Evolutionary conservation across 2,797 vertebrate genomes (phyloP), one percentile per base, ranked within the genome.

Genomic region (Oreonectes daqikongensis): DNA sequence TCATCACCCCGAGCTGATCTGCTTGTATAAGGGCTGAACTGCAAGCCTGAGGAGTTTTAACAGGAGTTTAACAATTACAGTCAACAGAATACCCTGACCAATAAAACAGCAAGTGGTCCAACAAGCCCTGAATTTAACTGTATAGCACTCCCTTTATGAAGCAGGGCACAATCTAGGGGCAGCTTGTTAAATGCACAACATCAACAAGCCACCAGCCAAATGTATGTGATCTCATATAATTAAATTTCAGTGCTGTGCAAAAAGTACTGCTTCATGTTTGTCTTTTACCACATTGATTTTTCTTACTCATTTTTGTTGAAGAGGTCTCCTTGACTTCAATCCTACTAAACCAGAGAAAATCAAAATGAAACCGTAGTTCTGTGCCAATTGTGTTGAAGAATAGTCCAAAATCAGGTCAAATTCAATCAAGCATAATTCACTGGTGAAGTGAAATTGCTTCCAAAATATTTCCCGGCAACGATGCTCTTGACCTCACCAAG

Each of bases 71-170:
- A 90, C 81, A 26, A 87, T 83, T 80, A 20, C n/a, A 53, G 82
- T 85, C 48, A 59, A 84, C 81, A 86, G 83, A 85, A 81, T 70
- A 40, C 66, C 70, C 77, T 17, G 75, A 71, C 82, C 82, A 84
- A 86, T 89, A 90, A 90, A 87, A 66, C 85, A 81, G 73, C 89
- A 91, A 83, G 87, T 91, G 90, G 73, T 81, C 77, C 80, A 78
- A 78, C 48, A 72, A 59, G 59, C 44, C 40, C 80, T 63, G 50
- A 48, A 72, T 22, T 22, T 63, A 69, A 68, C 24, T 28, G 57
- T 83, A 30, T 4, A 44, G 87, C 2, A 14, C 22, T 46, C 85
- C 79, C 55, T 28, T 6, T 84, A 50, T 83, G 77, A 69, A 81
- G 66, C 52, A 7, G 28, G 20, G 70, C 55, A 77, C 28, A 32